Conservation (phyloP, 1,140 invertebrate genomes). For the Sminthurinus signatus region DNA sequence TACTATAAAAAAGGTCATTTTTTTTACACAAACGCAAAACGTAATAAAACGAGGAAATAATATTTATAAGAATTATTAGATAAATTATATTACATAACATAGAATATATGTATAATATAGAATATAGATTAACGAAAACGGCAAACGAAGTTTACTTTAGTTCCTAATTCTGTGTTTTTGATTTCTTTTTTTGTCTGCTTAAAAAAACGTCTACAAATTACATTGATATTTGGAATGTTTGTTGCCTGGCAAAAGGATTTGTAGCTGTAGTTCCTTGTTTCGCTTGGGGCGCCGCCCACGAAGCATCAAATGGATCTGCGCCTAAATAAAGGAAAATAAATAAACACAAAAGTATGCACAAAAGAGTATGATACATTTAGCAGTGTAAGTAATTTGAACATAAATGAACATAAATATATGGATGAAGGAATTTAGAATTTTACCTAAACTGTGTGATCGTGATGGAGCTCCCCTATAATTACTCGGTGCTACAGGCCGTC, state of each 20-base stretch:
- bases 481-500: neutral
- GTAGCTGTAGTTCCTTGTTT: constrained; percentile 35
- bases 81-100: neutral
- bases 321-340: constrained; percentile 7
- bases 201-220: constrained; percentile 16
- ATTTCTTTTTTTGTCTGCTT: too few relatives aligned
- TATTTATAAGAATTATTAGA: too few relatives aligned
- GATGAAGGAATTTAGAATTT: too few relatives aligned
- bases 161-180: too few relatives aligned
- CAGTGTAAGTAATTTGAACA: too few relatives aligned
- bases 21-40: too few relatives aligned
- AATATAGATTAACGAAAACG: neutral
- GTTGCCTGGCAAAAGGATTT: constrained; percentile 40
- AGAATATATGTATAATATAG: neutral
- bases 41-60: too few relatives aligned
- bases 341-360: neutral
- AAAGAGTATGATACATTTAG: neutral
- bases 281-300: constrained; percentile 30
- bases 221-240: constrained; percentile 42
- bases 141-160: neutral
- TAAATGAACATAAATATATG: too few relatives aligned
- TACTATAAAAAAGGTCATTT: too few relatives aligned
- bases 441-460: constrained; percentile 7
- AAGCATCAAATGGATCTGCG: constrained; percentile 39
- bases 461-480: neutral